Evolutionary conservation across 2,888 invertebrate genomes (phyloP).

Genomic region (Cerceris ruficornis): DNA sequence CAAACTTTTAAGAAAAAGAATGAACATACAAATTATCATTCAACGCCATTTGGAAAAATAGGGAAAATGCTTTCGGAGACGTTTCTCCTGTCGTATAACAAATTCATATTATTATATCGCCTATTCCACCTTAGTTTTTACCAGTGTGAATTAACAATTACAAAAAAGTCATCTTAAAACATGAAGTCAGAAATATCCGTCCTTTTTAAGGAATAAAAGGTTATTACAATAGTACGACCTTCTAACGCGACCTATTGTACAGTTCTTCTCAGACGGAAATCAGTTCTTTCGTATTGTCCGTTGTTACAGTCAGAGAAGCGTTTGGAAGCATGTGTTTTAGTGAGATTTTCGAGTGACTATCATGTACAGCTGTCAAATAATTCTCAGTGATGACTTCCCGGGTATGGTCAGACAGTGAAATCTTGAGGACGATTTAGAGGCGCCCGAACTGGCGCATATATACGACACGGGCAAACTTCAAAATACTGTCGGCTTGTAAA

Average conservation of each 20-base stretch:
- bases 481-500: not conserved
- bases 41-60: no score
- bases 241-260: not conserved
- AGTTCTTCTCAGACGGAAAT: conserved; percentile 28
- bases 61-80: no score
- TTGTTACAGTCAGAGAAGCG: conserved; percentile 48
- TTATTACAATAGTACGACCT: not conserved
- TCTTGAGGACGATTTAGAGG: conserved; percentile 17
- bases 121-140: no score
- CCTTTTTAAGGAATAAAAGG: not conserved
- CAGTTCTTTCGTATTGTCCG: conserved; percentile 60
- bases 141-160: no score
- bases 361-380: conserved; percentile 40
- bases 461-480: not conserved
- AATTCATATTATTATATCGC: no score
- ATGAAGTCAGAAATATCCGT: no score
- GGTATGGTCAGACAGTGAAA: conserved; percentile 12
- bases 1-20: no score
- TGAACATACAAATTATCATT: no score
- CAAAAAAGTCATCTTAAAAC: no score
- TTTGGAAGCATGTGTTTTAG: conserved; percentile 41
- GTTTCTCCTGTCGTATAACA: no score
- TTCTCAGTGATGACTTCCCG: conserved; percentile 23
- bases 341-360: conserved; percentile 25
- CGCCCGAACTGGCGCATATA: conserved; percentile 1